Percentiles rank a stretch among this genome's conserved stretches.
Conservation (phyloP, 2,888 invertebrate species). For the Geophilus truncorum region DNA sequence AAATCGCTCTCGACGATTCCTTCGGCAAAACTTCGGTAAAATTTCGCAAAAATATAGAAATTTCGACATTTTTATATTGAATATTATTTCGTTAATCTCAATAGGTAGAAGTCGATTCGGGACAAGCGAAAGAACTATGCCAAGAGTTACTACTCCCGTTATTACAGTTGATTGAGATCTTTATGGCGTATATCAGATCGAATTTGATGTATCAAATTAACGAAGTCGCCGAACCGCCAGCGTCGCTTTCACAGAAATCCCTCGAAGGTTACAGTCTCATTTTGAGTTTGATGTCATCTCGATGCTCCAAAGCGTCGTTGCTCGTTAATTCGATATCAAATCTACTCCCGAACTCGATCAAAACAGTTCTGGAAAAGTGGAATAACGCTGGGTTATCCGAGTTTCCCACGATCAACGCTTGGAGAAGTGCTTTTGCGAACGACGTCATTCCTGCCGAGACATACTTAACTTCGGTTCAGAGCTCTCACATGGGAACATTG, state of each 20-base stretch:
- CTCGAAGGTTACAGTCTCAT: constrained; percentile 49
- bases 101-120: constrained; percentile 38
- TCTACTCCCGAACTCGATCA: constrained; percentile 55
- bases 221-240: constrained; percentile 48
- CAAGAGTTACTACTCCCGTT: constrained; percentile 47
- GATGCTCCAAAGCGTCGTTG: constrained; percentile 48
- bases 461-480: constrained; percentile 69
- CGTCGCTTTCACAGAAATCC: constrained; percentile 52
- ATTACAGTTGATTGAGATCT: constrained; percentile 46
- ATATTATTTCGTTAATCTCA: background rate
- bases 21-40: constrained; percentile 45
- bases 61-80: too few relatives aligned
- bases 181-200: constrained; percentile 50
- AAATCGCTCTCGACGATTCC: constrained; percentile 63
- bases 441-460: constrained; percentile 80
- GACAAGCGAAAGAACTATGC: constrained; percentile 43
- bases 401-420: constrained; percentile 52
- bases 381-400: constrained; percentile 56
- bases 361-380: constrained; percentile 60
- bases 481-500: constrained; percentile 58
- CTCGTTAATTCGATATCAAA: constrained; percentile 54
- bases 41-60: too few relatives aligned
- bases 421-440: constrained; percentile 62
- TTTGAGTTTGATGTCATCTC: constrained; percentile 50
- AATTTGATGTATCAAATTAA: constrained; percentile 53